Base-by-base conservation (phyloP, 2,888 invertebrate species). In the Cyclophora punctaria region DNA sequence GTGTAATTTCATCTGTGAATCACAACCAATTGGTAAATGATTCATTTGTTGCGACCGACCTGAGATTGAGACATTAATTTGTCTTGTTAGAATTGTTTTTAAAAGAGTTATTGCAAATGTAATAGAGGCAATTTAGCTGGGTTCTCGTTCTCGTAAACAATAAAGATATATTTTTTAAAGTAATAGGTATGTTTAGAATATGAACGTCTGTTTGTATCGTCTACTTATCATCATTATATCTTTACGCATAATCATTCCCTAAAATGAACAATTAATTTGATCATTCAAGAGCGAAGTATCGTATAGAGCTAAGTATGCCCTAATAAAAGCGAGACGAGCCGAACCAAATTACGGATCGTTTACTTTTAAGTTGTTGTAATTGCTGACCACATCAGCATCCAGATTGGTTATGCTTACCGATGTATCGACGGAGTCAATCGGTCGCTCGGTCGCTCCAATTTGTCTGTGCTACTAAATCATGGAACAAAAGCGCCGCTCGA, bases 381-480 rank as follows among this genome's bases (percentile, higher is more conserved):
- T 81, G 80, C 77, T 77, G 71, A 73, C 77, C 77, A 69, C 73
- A 78, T 76, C 70, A 71, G 74, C 70, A 69, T 76, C 70, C 75
- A 78, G 71, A 75, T 77, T 79, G 78, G 72, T 66, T 70, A 69
- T 67, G 70, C 67, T 71, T 74, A 76, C 75, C 76, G 75, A 73
- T 74, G 71, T 42, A 42, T 6, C 44, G 44, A 70, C 59, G 60
- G 67, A 58, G 4, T 66, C 56, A 46, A 53, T 48, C 45, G 55
- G 73, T 20, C 20, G 20, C 20, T 20, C 20, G 20, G 69, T 71
- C 72, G 75, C 67, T 71, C 80, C 84, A 87, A 86, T 86, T 86
- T 86, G 80, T 80, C 70, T 78, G 79, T 67, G 71, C 76, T 80
- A 82, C 83, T 87, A 87, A 86, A 87, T 87, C 85, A 87, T 80